Evolutionary conservation across 1,140 invertebrate species (phyloP), one percentile per base, ranked within the genome.

Genomic region (Sminthurinus signatus): DNA sequence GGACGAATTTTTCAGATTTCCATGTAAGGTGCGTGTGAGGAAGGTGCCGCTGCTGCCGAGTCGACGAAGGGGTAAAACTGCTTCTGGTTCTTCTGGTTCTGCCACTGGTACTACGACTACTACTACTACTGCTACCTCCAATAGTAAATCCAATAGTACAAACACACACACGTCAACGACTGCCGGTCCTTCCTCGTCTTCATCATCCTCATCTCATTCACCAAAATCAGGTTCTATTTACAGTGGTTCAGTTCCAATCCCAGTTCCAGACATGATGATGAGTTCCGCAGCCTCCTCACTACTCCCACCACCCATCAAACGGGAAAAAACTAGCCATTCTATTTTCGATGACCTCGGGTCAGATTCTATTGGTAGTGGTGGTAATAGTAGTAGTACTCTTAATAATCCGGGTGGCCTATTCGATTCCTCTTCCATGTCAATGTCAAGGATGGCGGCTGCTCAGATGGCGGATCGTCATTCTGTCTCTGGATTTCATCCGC

Each of bases 1-100:
- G 54, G 62, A 43, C 28, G 5, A 27, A 43, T 62, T 48, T 60
- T 65, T 44, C 51, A 75, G 75, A 62, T 81, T 78, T 69, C 86
- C 89, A 21, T 88, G 88, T 77, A 87, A 92, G 77, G 88, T 93
- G 21, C 82, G 90, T 70, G 85, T 93, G 25, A 80, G 91, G 62
- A 87, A 88, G 36, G 86, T 88, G 23, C 91, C 91, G 14, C 75
- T 93, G 2, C 86, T 89, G 71, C 88, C 90, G 0, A 91, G 87
- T 74, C 78, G 88, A 69, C 81, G 86, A 31, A 85, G 88, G 68
- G 86, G 85, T 1, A 89, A 89, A 71, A 89, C 88, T 73, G 86
- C 61, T n/a, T n/a, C n/a, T n/a, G n/a, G n/a, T n/a, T n/a, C n/a
- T n/a, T n/a, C n/a, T n/a, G n/a, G n/a, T n/a, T n/a, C n/a, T n/a